These are phyloP conservation scores for Tribolium castaneum DNA, from an alignment of 1,140 invertebrate genomes.

Conservation along the genomic window DNA sequence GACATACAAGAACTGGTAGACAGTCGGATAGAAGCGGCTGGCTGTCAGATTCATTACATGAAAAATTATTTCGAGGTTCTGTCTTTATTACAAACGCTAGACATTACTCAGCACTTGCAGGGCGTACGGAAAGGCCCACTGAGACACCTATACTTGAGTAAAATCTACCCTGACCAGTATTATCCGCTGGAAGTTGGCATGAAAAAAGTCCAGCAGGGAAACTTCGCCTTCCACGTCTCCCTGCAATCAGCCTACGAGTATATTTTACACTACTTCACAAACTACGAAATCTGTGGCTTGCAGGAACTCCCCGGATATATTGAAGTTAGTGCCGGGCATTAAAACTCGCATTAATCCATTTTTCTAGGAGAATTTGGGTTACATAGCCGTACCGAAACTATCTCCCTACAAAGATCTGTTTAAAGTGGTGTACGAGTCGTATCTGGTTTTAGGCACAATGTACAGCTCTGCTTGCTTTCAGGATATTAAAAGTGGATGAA, in stretches of 20 bases:
- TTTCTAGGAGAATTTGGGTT: slow-evolving; percentile 56
- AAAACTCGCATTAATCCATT: not conserved
- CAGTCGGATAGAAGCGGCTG: slow-evolving; percentile 51
- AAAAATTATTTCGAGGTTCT: slow-evolving; percentile 54
- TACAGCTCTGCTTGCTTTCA: slow-evolving; percentile 42
- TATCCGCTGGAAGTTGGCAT: slow-evolving; percentile 49
- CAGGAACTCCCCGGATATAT: slow-evolving; percentile 52
- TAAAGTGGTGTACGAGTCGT: slow-evolving; percentile 56
- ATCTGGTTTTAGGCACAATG: not conserved
- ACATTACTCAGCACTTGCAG: slow-evolving; percentile 4
- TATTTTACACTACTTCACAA: slow-evolving; percentile 51
- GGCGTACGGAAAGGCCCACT: slow-evolving; percentile 38
- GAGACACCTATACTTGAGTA: slow-evolving; percentile 49
- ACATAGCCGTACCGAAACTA: slow-evolving; percentile 64
- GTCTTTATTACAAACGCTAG: not conserved
- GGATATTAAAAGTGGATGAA: slow-evolving; percentile 50
- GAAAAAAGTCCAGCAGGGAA: slow-evolving; percentile 50
- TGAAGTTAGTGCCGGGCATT: not conserved
- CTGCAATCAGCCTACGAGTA: slow-evolving; percentile 47
- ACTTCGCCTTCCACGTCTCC: slow-evolving; percentile 54
- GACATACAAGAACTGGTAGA: slow-evolving; percentile 50
- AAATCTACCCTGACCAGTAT: slow-evolving; percentile 48
- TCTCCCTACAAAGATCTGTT: slow-evolving; percentile 67
- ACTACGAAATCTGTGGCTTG: slow-evolving; percentile 56
- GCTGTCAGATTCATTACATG: slow-evolving; percentile 50